phyloP scores from a whole-genome alignment of 2,113 vertebrate species.

The Equus quagga region DNA sequence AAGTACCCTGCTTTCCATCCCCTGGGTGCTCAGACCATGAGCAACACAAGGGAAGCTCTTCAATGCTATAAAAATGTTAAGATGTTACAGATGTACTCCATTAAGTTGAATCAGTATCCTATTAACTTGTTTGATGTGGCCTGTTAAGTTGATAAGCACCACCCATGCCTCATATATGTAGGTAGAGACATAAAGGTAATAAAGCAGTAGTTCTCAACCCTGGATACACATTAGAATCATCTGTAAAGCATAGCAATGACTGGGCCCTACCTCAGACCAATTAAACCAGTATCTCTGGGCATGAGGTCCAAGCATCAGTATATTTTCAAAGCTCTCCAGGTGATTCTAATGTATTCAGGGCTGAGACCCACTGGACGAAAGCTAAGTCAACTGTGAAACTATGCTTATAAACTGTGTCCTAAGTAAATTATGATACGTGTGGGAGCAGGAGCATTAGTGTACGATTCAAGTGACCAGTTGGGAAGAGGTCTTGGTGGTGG shows the following conservation, averaged over 20 bases:
- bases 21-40: not conserved
- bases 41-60: not conserved
- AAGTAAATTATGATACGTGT: not conserved
- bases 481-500: not conserved
- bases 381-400: not conserved
- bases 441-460: not conserved
- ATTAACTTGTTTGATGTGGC: constrained; percentile 4
- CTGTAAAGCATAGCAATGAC: constrained; percentile 6
- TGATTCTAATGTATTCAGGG: not conserved
- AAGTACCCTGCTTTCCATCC: not conserved
- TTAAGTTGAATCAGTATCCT: constrained; percentile 13
- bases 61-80: not conserved
- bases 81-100: not conserved
- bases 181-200: not conserved
- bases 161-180: not conserved
- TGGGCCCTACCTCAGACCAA: not conserved
- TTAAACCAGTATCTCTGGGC: not conserved
- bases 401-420: not conserved
- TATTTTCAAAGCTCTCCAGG: constrained; percentile 32
- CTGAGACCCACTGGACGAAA: not conserved
- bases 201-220: not conserved
- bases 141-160: constrained; percentile 6
- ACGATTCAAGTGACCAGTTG: not conserved
- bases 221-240: not conserved
- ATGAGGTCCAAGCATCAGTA: not conserved